These are phyloP conservation scores for Oryzias curvinotus DNA, from an alignment of 2,113 vertebrate genomes.

Conservation along the genomic window DNA sequence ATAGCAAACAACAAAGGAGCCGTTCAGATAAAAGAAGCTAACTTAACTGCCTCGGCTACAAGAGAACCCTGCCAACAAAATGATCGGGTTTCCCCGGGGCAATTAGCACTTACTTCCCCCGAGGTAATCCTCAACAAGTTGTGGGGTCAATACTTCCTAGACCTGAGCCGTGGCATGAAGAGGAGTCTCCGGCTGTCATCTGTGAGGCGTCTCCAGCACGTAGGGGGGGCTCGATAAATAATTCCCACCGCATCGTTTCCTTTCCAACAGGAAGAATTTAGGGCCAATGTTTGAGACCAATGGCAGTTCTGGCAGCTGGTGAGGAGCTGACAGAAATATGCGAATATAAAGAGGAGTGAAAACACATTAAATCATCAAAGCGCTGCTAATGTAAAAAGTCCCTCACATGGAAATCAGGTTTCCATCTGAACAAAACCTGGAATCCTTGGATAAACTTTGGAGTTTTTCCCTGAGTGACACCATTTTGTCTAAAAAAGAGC, in stretches of 20 bases:
- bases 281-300: background rate
- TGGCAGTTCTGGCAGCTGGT: background rate
- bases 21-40: conserved; percentile 52
- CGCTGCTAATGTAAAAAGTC: too few species aligned
- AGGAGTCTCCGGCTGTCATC: conserved; percentile 30
- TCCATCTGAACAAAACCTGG: too few species aligned
- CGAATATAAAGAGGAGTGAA: accelerated
- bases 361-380: background rate
- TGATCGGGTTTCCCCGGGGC: conserved; percentile 59
- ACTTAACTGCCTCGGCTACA: conserved; percentile 66
- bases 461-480: too few species aligned
- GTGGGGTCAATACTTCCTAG: conserved; percentile 16
- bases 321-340: background rate
- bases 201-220: background rate
- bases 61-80: conserved; percentile 57
- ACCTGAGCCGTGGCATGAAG: conserved; percentile 5
- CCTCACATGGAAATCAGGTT: too few species aligned
- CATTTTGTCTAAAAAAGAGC: too few species aligned
- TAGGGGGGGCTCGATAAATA: conserved; percentile 9
- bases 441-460: too few species aligned
- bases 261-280: background rate
- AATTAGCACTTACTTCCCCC: conserved; percentile 60
- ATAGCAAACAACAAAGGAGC: conserved; percentile 54
- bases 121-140: conserved; percentile 36
- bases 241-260: background rate